Evolutionary conservation across 35 echinoderm and acorn worm species (phyloP).

Genomic region (Ophioderma brevispina): DNA sequence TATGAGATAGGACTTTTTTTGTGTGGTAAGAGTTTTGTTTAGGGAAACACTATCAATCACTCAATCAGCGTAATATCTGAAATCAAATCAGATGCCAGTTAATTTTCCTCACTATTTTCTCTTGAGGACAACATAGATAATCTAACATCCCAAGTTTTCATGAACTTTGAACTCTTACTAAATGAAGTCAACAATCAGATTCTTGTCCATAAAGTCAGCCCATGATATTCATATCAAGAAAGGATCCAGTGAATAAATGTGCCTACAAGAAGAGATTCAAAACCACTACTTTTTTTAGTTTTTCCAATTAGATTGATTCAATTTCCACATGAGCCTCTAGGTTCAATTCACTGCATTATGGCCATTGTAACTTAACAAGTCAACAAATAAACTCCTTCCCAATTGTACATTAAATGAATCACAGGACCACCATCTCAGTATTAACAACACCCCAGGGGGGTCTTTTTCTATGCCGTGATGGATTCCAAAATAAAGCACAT

Average conservation of each 20-base stretch:
- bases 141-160: not conserved
- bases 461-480: not conserved
- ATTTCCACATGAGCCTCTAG: too few relatives aligned
- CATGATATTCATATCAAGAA: not conserved
- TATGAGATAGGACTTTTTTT: too few relatives aligned
- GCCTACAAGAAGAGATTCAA: not conserved
- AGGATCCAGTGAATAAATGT: not conserved
- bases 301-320: not conserved
- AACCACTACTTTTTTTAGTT: not conserved
- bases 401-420: slow-evolving; percentile 15
- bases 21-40: too few relatives aligned
- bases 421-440: not conserved
- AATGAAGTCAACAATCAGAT: too few relatives aligned
- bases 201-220: too few relatives aligned
- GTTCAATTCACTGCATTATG: too few relatives aligned
- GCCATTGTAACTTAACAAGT: not conserved
- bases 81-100: not conserved
- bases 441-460: not conserved
- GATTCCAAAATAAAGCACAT: not conserved
- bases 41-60: too few relatives aligned
- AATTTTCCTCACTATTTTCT: not conserved
- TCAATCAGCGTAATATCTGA: too few relatives aligned
- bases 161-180: too few relatives aligned
- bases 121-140: not conserved
- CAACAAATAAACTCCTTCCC: slow-evolving; percentile 1